phyloP scores from a whole-genome alignment of 2,888 invertebrate species.

The Lysandra coridon region DNA sequence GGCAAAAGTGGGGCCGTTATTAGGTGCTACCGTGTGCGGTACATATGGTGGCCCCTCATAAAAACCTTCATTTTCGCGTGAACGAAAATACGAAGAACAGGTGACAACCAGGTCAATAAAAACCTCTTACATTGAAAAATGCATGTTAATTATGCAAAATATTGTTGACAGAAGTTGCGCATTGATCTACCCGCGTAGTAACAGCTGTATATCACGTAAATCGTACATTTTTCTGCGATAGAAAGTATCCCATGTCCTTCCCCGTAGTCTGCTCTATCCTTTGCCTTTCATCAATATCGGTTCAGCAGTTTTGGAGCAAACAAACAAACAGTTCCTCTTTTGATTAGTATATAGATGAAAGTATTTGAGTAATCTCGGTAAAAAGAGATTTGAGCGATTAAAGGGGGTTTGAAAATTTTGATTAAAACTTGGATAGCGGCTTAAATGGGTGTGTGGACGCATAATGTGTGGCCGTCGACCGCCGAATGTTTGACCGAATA shows the following conservation, averaged over 20 bases:
- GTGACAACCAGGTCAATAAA: no score
- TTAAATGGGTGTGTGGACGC: constrained; percentile 44
- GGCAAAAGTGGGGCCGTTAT: not conserved
- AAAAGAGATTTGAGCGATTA: constrained; percentile 30
- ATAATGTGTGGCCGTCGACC: constrained; percentile 38
- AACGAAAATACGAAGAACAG: not conserved
- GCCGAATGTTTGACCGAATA: constrained; percentile 32
- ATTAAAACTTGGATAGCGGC: constrained; percentile 43
- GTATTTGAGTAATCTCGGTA: constrained; percentile 8
- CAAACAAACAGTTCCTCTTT: not conserved
- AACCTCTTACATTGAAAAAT: no score
- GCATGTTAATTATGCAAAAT: no score
- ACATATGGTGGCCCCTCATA: not conserved
- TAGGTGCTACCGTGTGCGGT: not conserved
- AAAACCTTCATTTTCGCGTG: not conserved
- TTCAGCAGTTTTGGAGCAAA: not conserved
- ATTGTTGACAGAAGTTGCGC: no score
- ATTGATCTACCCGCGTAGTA: no score
- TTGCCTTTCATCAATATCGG: no score
- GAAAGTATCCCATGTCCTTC: no score
- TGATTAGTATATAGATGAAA: not conserved
- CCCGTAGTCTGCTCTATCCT: no score
- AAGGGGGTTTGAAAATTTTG: constrained; percentile 38
- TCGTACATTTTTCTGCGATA: no score
- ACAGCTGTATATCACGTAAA: no score